Base-by-base conservation (phyloP, 2,113 vertebrate species). In the Paracanthobrama guichenoti region DNA sequence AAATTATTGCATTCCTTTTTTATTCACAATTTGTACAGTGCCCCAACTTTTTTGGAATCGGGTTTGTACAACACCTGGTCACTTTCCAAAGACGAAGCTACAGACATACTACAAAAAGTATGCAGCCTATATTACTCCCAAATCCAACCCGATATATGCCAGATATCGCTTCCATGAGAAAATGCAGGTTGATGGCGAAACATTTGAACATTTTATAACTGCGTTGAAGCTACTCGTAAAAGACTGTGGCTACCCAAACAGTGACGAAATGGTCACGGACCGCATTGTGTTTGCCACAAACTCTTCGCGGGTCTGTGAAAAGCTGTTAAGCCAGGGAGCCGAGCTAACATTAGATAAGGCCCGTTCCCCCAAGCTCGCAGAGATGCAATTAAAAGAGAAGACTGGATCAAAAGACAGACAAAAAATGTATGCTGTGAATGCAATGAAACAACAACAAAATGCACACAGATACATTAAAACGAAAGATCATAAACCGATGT, bases 91-190 rank as follows among this genome's bases (percentile, higher is more conserved):
- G 82, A 75, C 1, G 18, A 84, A 6, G 28, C 57, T 77, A n/a
- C 57, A 84, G 39, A 84, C 73, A 42, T 84, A 84, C 35, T 84
- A 84, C 16, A 53, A 57, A 53, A 31, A 73, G 57, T 59, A 73
- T 5, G 5, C n/a, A 18, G 71, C 28, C 4, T 74, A 72, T 46
- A 20, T 81, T 46, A 74, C 44, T 50, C 66, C 77, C 48, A 74
- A 87, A 42, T 16, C 87, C 66, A 87, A 87, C 75, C 81, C 72
- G 13, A 80, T 85, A 73, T 83, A 78, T 39, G 53, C 57, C 14
- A 28, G 64, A 55, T 82, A 73, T n/a, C 44, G 20, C 14, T 82
- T 72, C 18, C 66, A 72, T 31, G 18, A 82, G 6, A 82, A 82
- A 73, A 24, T 59, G 50, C 81, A 73, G 22, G 64, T 8, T 2